Evolutionary conservation across 2,797 vertebrate species (phyloP).

Genomic region (Sebastiscus albofasciatus): DNA sequence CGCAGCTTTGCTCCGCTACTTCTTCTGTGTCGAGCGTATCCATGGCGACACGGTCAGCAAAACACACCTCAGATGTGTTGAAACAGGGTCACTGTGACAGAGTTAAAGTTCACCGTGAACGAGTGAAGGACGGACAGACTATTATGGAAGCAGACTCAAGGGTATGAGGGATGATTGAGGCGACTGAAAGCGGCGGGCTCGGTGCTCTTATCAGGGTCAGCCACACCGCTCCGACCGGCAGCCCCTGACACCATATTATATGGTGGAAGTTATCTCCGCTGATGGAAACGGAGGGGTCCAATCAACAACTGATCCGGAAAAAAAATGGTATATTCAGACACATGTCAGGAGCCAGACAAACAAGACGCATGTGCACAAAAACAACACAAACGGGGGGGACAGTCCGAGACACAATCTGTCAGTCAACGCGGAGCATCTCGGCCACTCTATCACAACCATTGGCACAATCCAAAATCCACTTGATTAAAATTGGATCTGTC

Average conservation of each 20-base stretch:
- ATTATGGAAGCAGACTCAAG: slow-evolving; percentile 51
- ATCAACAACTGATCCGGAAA: slow-evolving; percentile 48
- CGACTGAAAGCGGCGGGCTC: slow-evolving; percentile 41
- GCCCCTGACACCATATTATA: slow-evolving; percentile 66
- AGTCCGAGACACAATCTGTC: slow-evolving; percentile 40
- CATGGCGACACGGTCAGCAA: slow-evolving; percentile 22
- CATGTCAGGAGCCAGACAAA: slow-evolving; percentile 43
- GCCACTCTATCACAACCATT: slow-evolving; percentile 39
- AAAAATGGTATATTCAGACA: slow-evolving; percentile 45
- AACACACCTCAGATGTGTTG: slow-evolving; percentile 47
- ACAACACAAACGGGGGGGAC: slow-evolving; percentile 37
- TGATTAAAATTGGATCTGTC: slow-evolving; percentile 77
- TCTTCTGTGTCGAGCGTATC: background rate
- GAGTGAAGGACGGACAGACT: slow-evolving; percentile 50
- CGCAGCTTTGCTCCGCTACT: background rate
- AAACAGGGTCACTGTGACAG: slow-evolving; percentile 50
- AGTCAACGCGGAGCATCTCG: slow-evolving; percentile 48
- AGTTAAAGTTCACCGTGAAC: slow-evolving; percentile 45
- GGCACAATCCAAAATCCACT: slow-evolving; percentile 56
- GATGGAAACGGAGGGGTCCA: slow-evolving; percentile 59
- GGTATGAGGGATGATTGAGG: slow-evolving; percentile 63
- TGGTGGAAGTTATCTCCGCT: slow-evolving; percentile 62
- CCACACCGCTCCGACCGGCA: slow-evolving; percentile 64
- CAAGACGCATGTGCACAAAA: slow-evolving; percentile 14
- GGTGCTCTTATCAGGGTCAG: slow-evolving; percentile 74